These are phyloP conservation scores for Itoplectis maculator DNA, from an alignment of 2,888 invertebrate genomes.

Conservation along the genomic window DNA sequence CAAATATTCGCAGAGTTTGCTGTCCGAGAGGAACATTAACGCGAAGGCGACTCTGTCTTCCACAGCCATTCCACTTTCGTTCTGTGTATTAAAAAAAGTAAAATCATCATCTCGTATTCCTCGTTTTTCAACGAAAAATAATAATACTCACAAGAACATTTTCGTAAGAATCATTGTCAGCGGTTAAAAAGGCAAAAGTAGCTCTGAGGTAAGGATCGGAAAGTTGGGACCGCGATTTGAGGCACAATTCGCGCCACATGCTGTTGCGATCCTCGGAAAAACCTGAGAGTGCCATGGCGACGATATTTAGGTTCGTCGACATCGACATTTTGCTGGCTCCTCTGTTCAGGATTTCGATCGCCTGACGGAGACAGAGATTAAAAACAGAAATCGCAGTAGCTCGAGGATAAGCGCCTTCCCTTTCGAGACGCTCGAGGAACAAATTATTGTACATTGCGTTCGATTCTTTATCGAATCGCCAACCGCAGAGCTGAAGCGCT, in stretches of 20 bases:
- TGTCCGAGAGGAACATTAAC: conserved; percentile 93
- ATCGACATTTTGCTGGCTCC: conserved; percentile 86
- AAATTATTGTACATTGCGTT: conserved; percentile 85
- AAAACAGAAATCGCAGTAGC: conserved; percentile 97
- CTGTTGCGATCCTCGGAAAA: conserved; percentile 94
- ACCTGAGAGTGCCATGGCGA: conserved; percentile 94
- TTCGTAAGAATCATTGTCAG: conserved; percentile 91
- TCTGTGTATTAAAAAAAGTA: conserved; percentile 85
- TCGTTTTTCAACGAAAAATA: neutral
- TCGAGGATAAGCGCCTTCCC: conserved; percentile 90
- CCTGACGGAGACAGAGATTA: conserved; percentile 93
- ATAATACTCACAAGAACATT: conserved; percentile 89
- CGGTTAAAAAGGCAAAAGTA: conserved; percentile 95
- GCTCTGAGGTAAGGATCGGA: conserved; percentile 96
- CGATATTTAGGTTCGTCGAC: conserved; percentile 86
- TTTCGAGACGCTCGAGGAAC: conserved; percentile 89
- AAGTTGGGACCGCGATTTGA: conserved; percentile 90
- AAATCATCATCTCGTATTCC: conserved; percentile 15
- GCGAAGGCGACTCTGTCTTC: conserved; percentile 97
- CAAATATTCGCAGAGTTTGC: conserved; percentile 91
- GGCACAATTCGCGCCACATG: conserved; percentile 92
- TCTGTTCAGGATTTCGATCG: conserved; percentile 94
- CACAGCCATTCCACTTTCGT: conserved; percentile 93
- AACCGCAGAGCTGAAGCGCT: conserved; percentile 95
- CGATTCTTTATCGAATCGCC: conserved; percentile 92